Percentiles rank a stretch among this genome's conserved stretches.
Evolutionary conservation across 1,140 invertebrate species (phyloP).

Genomic region (Propsilocerus akamusi): DNA sequence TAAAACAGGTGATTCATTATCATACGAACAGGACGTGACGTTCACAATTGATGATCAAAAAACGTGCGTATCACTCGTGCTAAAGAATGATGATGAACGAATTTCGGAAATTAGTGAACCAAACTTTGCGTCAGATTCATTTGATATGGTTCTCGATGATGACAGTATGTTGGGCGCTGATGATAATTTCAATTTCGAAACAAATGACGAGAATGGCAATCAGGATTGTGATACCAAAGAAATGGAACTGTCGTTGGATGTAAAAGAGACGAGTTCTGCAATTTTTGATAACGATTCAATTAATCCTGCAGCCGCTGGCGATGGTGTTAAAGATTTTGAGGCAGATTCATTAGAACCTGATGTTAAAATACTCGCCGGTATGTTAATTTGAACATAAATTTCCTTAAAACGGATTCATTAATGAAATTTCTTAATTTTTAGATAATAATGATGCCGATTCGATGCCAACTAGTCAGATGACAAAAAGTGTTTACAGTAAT

Average conservation of each 20-base stretch:
- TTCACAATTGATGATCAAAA: constrained; percentile 7
- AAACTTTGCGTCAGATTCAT: constrained; percentile 4
- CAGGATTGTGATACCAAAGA: background rate
- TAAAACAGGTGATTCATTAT: constrained; percentile 6
- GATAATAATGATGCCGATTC: background rate
- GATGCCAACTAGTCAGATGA: background rate
- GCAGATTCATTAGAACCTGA: background rate
- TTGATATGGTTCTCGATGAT: background rate
- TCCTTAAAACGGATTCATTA: background rate
- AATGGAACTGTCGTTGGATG: background rate
- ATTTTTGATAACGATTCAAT: background rate
- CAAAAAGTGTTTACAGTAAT: background rate
- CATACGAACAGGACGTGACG: constrained; percentile 6
- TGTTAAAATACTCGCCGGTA: background rate
- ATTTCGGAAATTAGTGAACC: constrained; percentile 6
- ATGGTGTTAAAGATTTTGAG: background rate
- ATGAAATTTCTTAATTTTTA: background rate
- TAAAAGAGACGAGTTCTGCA: background rate
- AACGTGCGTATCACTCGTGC: constrained; percentile 6
- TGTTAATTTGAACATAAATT: background rate
- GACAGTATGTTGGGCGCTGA: background rate
- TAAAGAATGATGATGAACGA: constrained; percentile 5
- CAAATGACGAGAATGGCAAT: background rate
- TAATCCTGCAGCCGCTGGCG: background rate
- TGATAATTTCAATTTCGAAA: background rate